Evolutionary conservation across 2,113 vertebrate species (phyloP).

Genomic region (Oryzias celebensis): DNA sequence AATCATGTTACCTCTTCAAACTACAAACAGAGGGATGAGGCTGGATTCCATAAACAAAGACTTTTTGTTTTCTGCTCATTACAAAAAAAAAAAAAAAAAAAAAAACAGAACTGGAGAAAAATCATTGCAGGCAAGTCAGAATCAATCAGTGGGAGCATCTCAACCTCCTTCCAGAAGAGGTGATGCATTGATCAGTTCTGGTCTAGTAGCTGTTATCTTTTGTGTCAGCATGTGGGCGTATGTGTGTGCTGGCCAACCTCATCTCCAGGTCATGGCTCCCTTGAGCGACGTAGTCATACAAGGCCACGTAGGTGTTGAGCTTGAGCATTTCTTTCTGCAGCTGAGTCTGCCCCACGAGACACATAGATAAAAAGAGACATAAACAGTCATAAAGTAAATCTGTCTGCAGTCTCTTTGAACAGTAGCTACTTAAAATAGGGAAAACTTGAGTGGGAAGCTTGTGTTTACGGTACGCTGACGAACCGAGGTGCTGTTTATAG

Average conservation of each 20-base stretch:
- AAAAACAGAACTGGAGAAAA: background rate
- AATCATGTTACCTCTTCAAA: too few species aligned
- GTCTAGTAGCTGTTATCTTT: background rate
- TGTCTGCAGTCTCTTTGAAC: background rate
- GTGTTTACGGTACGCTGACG: conserved; percentile 45
- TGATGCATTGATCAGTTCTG: background rate
- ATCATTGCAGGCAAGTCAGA: background rate
- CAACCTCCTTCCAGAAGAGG: background rate
- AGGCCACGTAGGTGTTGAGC: conserved; percentile 92
- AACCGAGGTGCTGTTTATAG: conserved; percentile 22
- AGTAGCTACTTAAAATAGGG: conserved; percentile 26
- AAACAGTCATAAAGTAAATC: background rate
- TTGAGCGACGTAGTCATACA: conserved; percentile 91
- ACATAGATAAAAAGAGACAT: conserved; percentile 24
- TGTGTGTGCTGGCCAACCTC: conserved; percentile 77
- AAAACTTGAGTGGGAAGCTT: conserved; percentile 11
- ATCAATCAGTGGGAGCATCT: background rate
- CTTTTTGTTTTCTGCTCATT: too few species aligned
- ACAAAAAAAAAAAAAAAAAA: too few species aligned
- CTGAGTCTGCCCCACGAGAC: conserved; percentile 56
- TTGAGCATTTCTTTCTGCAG: conserved; percentile 82
- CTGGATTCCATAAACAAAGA: too few species aligned
- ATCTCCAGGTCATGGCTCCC: conserved; percentile 94
- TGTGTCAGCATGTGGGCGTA: background rate
- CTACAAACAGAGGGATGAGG: too few species aligned